Conservation (phyloP, 2,797 vertebrate species). For the Crypturellus tataupa region DNA sequence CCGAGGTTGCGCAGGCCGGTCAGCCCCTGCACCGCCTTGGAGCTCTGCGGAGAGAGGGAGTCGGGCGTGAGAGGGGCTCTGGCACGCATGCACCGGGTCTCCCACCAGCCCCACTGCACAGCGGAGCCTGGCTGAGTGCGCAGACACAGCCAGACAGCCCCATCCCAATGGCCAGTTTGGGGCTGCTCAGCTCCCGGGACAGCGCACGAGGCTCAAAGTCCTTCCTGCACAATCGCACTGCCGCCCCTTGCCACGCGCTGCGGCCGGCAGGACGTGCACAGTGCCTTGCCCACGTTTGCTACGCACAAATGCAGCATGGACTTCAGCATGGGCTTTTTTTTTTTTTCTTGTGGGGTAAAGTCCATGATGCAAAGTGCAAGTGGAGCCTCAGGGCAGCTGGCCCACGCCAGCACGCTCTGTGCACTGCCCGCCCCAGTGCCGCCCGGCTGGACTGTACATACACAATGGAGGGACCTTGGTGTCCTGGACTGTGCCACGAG, state of each 20-base stretch:
- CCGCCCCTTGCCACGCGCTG: background rate
- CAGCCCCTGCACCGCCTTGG: conserved; percentile 92
- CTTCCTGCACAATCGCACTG: background rate
- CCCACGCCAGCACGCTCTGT: accelerated
- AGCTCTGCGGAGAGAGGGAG: conserved; percentile 86
- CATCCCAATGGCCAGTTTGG: background rate
- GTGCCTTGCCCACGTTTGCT: accelerated
- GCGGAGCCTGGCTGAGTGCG: accelerated
- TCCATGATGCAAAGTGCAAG: background rate
- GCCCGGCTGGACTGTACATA: background rate
- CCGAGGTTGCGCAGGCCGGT: conserved; percentile 96
- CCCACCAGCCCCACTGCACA: accelerated
- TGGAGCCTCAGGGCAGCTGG: background rate
- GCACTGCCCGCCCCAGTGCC: accelerated
- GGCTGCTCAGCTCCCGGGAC: background rate
- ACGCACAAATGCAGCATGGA: background rate
- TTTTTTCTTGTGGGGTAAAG: background rate
- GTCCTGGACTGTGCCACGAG: background rate
- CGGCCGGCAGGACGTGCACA: background rate
- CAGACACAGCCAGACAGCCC: background rate
- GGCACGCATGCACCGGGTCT: background rate
- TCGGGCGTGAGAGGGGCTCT: background rate
- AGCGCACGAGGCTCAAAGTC: background rate
- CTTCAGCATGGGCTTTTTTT: background rate
- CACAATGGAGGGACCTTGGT: background rate